Base-by-base conservation (phyloP, 1,140 invertebrate genomes). In the Heliothis subflexa region DNA sequence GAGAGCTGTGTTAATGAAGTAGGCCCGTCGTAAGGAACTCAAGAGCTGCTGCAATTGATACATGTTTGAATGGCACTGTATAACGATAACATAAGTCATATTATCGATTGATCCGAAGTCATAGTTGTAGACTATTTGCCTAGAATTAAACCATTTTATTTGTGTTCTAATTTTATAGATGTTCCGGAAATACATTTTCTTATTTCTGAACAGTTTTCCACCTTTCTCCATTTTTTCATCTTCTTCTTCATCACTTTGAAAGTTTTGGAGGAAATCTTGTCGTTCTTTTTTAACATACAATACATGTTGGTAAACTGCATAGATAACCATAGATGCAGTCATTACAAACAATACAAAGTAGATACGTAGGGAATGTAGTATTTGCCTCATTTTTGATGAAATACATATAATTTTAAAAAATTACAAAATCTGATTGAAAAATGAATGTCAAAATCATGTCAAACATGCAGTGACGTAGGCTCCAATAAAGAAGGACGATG, bases 41-140 rank as follows among this genome's bases (percentile, higher is more conserved):
- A 87, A 57, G 4, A 89, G 72, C 5, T 80, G 66, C 57, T 76
- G 55, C 3, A 89, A 74, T 16, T 83, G 85, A 11, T 66, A 68
- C 4, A 80, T 76, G 64, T 81, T 81, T 28, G 81, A 45, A 21
- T 83, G 82, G 1, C 86, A 85, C 78, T 85, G 85, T 62, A 88
- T 85, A 18, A 86, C 84, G 52, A 89, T 81, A n/a, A 88, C 61
- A 71, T 61, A 47, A 5, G 74, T 79, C 10, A 55, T 47, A 64
- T 81, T 47, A 0, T 21, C 59, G 1, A 85, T 40, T 5, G 78
- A 3, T n/a, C 62, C 71, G 14, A 47, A 49, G 5, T 80, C 50
- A 13, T 28, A 59, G 47, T 85, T 80, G 14, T 83, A 12, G 11
- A 82, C 47, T 7, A 45, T 21, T 47, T 81, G 76, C 11, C 80